Base-by-base conservation (phyloP, 2,888 invertebrate species). In the Chaitophorus viminalis region DNA sequence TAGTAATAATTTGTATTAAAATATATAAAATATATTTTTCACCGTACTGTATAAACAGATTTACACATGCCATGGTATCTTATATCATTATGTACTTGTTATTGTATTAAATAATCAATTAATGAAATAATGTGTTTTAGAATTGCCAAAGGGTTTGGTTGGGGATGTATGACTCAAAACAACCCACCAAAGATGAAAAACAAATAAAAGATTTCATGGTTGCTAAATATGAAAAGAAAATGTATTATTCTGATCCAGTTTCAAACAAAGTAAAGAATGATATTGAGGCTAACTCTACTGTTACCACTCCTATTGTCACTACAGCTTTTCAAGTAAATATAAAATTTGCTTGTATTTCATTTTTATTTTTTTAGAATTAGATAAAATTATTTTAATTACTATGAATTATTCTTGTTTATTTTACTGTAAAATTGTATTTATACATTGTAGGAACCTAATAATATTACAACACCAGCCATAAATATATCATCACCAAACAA, bases 221-320 rank as follows among this genome's bases (percentile, higher is more conserved):
- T 85, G 95, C 97, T 91, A 99, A 98, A 92, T 99, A 99, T 91
- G 99, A 99, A 92, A 94, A 95, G 91, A 98, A 97, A 91, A 94
- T 97, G 91, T 95, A 94, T 82, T 90, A 89, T 93, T 89, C 95
- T 95, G 91, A 91, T 94, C 39, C 93, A 93, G 89, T 93, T 93
- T 0, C 94, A 94, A 0, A 94, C 95, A 78, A 93, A 96, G 77
- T 93, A 94, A 1, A 93, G 0, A 87, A 87, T 74, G 87, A 74
- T 21, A 9, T 75, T 65, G 74, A 87, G 21, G 18, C 87, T 52
- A 87, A 46, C 39, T 29, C 54, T 1, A n/a, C 36, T 60, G 39
- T 72, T 78, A 78, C 81, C 25, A 46, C 60, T 25, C 25, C 60
- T 29, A 29, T 17, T 84, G 31, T 54, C 11, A 79, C 78, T 72